These are phyloP conservation scores for Petaurus breviceps DNA, from an alignment of 2,113 vertebrate genomes.

Conservation along the genomic window DNA sequence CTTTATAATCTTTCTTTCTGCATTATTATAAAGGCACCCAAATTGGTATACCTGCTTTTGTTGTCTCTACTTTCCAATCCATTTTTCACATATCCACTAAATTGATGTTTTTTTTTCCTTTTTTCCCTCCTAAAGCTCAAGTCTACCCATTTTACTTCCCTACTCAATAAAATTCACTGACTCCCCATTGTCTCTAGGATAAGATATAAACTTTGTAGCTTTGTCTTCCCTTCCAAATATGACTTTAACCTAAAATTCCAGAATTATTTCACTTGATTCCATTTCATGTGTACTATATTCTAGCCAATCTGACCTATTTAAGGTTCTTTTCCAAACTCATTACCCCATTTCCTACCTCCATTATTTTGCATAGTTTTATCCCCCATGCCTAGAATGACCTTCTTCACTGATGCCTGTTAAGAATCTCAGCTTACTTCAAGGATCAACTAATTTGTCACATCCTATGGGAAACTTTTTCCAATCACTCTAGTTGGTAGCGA, in stretches of 20 bases:
- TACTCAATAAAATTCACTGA: background rate
- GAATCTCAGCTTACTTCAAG: background rate
- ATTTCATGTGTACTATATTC: background rate
- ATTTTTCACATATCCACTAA: background rate
- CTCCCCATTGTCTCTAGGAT: background rate
- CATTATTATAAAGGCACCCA: background rate
- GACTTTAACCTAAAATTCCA: background rate
- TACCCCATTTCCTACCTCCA: background rate
- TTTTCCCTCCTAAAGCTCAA: background rate
- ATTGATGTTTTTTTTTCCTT: background rate
- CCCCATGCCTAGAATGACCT: background rate
- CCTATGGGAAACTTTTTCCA: background rate
- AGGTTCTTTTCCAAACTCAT: background rate
- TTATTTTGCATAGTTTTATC: background rate
- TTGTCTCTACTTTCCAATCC: background rate
- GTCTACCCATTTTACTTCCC: background rate
- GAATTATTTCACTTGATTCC: background rate
- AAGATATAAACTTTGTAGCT: background rate
- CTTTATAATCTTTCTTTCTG: background rate
- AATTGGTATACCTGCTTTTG: background rate
- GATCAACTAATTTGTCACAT: background rate
- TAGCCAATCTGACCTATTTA: background rate
- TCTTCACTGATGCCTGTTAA: background rate
- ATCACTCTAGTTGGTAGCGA: background rate
- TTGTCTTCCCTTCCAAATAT: background rate